phyloP scores from a whole-genome alignment of 2,888 invertebrate genomes.

The Gonocerus acuteangulatus region DNA sequence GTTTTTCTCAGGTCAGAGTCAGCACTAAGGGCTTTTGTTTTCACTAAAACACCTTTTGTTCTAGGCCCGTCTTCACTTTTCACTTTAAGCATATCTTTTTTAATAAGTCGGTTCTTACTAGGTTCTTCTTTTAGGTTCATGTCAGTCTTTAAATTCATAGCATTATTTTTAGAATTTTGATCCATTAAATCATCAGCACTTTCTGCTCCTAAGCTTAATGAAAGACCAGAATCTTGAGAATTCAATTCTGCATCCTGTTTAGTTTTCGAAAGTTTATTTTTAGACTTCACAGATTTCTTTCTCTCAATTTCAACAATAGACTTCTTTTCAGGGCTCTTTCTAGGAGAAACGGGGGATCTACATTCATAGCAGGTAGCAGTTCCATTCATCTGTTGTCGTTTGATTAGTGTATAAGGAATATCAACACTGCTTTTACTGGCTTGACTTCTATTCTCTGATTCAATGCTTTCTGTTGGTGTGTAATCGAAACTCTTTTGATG shows the following conservation, averaged over 20 bases:
- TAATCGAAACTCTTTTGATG: constrained; percentile 44
- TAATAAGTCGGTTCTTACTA: constrained; percentile 12
- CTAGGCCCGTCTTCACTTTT: constrained; percentile 36
- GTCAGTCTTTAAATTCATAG: constrained; percentile 31
- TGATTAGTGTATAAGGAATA: constrained; percentile 77
- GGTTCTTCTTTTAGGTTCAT: constrained; percentile 1
- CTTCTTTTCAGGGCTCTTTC: constrained; percentile 32
- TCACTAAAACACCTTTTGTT: constrained; percentile 35
- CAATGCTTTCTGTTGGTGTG: constrained; percentile 44
- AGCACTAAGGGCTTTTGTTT: constrained; percentile 38
- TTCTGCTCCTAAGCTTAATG: constrained; percentile 38
- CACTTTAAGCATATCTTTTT: constrained; percentile 35
- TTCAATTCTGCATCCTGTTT: constrained; percentile 38
- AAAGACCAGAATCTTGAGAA: constrained; percentile 40
- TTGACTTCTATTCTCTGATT: constrained; percentile 54
- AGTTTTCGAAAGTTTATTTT: constrained; percentile 34
- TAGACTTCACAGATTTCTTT: constrained; percentile 28
- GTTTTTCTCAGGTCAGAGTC: constrained; percentile 37
- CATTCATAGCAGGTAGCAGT: constrained; percentile 51
- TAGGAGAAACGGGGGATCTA: constrained; percentile 36
- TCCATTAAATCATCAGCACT: constrained; percentile 39
- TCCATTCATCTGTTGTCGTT: constrained; percentile 77
- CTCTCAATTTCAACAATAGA: constrained; percentile 25
- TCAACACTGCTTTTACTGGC: constrained; percentile 56
- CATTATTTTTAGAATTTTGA: constrained; percentile 35